phyloP scores from a whole-genome alignment of 1,140 invertebrate species.

The Philopotamus ludificatus region DNA sequence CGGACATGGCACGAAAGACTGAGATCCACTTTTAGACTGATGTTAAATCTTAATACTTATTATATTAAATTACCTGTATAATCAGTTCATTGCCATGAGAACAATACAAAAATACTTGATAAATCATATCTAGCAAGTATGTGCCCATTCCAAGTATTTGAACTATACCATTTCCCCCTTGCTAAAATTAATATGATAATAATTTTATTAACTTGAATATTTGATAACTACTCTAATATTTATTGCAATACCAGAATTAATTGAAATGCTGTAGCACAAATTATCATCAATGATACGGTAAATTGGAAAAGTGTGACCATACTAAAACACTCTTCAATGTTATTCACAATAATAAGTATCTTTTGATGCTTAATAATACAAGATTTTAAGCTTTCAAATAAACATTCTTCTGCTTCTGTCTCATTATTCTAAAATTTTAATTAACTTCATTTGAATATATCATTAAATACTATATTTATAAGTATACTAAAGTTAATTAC shows the following conservation, averaged over 20 bases:
- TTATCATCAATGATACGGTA: constrained; percentile 54
- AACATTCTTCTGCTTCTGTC: background rate
- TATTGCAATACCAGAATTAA: constrained; percentile 53
- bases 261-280: constrained; percentile 57
- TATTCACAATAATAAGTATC: constrained; percentile 44
- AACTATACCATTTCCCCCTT: constrained; percentile 44
- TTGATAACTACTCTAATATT: too few species aligned
- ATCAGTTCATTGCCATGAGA: constrained; percentile 57
- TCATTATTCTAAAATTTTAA: constrained; percentile 3
- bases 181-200: constrained; percentile 44
- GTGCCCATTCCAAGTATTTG: constrained; percentile 50
- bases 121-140: constrained; percentile 55
- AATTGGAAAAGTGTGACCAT: constrained; percentile 53
- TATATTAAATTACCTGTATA: constrained; percentile 48
- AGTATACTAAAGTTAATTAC: background rate
- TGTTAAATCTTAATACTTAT: too few species aligned
- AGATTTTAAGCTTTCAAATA: constrained; percentile 4
- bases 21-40: too few species aligned
- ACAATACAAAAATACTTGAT: constrained; percentile 58
- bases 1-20: too few species aligned
- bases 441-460: background rate
- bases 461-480: background rate
- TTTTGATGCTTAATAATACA: constrained; percentile 48
- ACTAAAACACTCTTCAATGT: constrained; percentile 52
- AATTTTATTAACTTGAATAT: too few species aligned